These are phyloP conservation scores for Brachionus rubens DNA, from an alignment of 1,140 invertebrate genomes.

Conservation along the genomic window DNA sequence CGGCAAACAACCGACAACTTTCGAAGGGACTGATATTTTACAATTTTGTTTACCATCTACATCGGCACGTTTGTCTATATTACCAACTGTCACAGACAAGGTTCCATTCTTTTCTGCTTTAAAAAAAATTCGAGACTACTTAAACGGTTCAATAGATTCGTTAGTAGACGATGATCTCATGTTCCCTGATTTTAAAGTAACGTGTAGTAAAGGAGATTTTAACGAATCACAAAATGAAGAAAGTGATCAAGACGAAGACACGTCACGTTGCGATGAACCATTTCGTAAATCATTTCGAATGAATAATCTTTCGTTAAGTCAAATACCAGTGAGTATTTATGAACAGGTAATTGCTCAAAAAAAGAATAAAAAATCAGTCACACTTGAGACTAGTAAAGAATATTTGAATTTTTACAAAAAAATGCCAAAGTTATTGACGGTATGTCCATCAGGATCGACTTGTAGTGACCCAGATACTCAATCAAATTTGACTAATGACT, in stretches of 20 bases:
- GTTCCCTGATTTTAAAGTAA: conserved; percentile 65
- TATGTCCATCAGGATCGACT: neutral
- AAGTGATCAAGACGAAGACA: neutral
- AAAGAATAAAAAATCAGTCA: conserved; percentile 4
- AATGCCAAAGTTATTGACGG: neutral
- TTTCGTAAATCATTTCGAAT: neutral
- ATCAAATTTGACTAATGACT: conserved; percentile 18
- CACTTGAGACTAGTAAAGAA: neutral
- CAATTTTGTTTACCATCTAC: conserved; percentile 97
- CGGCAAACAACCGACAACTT: conserved; percentile 84
- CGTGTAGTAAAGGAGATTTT: neutral
- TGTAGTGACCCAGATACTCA: conserved; percentile 5
- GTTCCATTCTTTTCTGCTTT: conserved; percentile 91
- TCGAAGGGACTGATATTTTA: conserved; percentile 89
- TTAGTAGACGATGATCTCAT: conserved; percentile 86
- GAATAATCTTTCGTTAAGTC: conserved; percentile 15
- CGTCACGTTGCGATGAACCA: neutral
- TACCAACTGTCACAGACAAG: conserved; percentile 90
- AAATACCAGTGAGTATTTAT: neutral
- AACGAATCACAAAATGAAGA: conserved; percentile 35
- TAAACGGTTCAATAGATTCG: conserved; percentile 81
- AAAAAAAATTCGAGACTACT: conserved; percentile 87
- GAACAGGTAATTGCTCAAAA: neutral
- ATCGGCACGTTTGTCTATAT: conserved; percentile 86
- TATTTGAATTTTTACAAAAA: conserved; percentile 10